Base-by-base conservation (phyloP, 2,797 vertebrate genomes). In the Tapera naevia region DNA sequence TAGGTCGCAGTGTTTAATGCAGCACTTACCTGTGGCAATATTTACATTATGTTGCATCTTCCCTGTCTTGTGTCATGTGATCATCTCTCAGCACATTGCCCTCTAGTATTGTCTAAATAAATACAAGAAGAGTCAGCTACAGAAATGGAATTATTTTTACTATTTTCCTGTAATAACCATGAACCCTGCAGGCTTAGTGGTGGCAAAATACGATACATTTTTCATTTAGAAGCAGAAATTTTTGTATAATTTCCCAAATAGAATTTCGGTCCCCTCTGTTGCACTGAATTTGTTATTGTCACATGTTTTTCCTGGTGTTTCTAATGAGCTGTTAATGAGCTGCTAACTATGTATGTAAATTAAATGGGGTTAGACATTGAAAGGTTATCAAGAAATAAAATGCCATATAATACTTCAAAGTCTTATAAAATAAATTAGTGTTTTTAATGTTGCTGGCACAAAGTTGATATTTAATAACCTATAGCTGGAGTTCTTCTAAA, bases 281-380 rank as follows among this genome's bases (percentile, higher is more conserved):
- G 91, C 92, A 92, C 93, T 90, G 89, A 93, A 97, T 97, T 97
- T 97, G 96, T 97, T 97, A 96, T 95, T 97, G 97, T 97, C 80
- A 60, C 70, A 60, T 93, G 87, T 94, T 96, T 97, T 95, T 93
- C 91, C 91, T 96, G 78, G 86, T 95, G 85, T 86, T 97, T 96
- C 94, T 98, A 98, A 98, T 96, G 96, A 97, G 96, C 93, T 97
- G 95, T 95, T 98, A 98, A 98, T 97, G 97, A 98, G 97, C 96
- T 97, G 96, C 95, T 97, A 97, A 97, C 95, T 97, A 97, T 82
- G 96, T 98, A 97, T 96, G 97, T 96, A 96, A 98, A 97, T 97
- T 96, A 97, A 97, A 96, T 96, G 96, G 90, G 91, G 96, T 92
- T 96, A 95, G 91, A 88, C 57, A 65, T 48, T 93, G 94, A 94